Conservation (phyloP, 1,140 invertebrate species). For the Triops longicaudatus region DNA sequence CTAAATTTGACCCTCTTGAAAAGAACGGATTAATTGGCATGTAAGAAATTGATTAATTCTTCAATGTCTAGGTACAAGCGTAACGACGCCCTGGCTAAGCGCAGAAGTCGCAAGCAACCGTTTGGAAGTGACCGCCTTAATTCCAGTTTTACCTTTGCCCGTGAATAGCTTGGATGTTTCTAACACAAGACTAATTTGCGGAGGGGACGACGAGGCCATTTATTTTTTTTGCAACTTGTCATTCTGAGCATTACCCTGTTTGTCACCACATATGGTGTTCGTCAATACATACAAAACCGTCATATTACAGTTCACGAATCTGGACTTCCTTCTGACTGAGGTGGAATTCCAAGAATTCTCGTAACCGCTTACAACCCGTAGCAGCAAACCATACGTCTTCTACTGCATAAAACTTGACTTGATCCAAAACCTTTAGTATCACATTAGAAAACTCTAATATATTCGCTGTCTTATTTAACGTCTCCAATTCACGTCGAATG, state of each 20-base stretch:
- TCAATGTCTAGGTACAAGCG: slow-evolving; percentile 7
- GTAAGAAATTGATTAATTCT: background rate
- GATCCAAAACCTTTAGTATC: background rate
- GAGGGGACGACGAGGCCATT: slow-evolving; percentile 72
- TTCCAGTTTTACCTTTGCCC: slow-evolving; percentile 58
- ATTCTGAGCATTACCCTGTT: background rate
- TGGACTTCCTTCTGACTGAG: background rate
- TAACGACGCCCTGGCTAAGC: slow-evolving; percentile 48
- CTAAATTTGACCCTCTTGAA: background rate
- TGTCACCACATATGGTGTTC: background rate
- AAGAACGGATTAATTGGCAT: background rate
- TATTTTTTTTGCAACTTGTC: slow-evolving; percentile 40
- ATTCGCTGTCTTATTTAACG: background rate
- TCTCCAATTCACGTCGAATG: background rate
- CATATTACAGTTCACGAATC: background rate
- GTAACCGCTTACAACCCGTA: background rate
- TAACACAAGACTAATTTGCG: slow-evolving; percentile 59
- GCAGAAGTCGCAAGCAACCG: slow-evolving; percentile 55
- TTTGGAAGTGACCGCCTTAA: slow-evolving; percentile 61
- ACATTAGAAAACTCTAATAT: background rate
- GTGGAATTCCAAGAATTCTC: background rate
- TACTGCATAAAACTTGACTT: background rate
- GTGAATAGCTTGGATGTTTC: slow-evolving; percentile 71
- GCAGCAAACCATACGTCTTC: background rate
- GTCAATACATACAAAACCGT: background rate